These are phyloP conservation scores for Sphecodes monilicornis DNA, from an alignment of 2,888 invertebrate species.

Conservation along the genomic window DNA sequence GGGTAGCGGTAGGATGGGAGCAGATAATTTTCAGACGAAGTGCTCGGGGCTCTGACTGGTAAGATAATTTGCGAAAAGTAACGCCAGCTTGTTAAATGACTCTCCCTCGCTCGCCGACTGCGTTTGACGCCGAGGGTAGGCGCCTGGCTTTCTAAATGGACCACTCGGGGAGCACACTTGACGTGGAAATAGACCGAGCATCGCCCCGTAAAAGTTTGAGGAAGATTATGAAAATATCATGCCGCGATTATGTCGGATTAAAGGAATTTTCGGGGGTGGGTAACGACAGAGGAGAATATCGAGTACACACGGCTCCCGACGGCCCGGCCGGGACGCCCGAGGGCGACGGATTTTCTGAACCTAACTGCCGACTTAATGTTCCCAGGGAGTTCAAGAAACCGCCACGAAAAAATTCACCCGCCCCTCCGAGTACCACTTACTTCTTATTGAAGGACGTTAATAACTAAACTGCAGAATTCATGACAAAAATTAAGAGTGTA, in stretches of 20 bases:
- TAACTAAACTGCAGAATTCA: not conserved
- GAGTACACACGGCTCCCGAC: constrained; percentile 11
- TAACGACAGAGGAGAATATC: constrained; percentile 36
- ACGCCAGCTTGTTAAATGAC: constrained; percentile 66
- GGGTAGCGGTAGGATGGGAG: constrained; percentile 51
- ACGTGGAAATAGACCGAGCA: constrained; percentile 47
- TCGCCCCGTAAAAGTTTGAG: constrained; percentile 33
- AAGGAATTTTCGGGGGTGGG: constrained; percentile 36
- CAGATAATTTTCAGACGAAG: constrained; percentile 74
- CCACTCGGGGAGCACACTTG: constrained; percentile 57
- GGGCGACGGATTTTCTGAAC: constrained; percentile 4
- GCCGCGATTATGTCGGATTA: constrained; percentile 47
- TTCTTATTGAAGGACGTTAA: not conserved
- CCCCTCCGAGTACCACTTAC: not conserved
- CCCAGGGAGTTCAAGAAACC: not conserved
- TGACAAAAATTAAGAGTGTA: too few relatives aligned
- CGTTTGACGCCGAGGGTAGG: constrained; percentile 35
- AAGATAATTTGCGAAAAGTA: constrained; percentile 76
- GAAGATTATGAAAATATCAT: constrained; percentile 61
- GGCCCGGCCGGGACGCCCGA: not conserved
- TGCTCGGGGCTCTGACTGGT: constrained; percentile 53
- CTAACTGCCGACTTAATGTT: not conserved
- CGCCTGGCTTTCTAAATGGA: constrained; percentile 54
- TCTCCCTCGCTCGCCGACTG: constrained; percentile 28
- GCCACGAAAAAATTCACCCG: not conserved